Conservation (phyloP, 1,140 invertebrate genomes). For the Macrobrachium rosenbergii region DNA sequence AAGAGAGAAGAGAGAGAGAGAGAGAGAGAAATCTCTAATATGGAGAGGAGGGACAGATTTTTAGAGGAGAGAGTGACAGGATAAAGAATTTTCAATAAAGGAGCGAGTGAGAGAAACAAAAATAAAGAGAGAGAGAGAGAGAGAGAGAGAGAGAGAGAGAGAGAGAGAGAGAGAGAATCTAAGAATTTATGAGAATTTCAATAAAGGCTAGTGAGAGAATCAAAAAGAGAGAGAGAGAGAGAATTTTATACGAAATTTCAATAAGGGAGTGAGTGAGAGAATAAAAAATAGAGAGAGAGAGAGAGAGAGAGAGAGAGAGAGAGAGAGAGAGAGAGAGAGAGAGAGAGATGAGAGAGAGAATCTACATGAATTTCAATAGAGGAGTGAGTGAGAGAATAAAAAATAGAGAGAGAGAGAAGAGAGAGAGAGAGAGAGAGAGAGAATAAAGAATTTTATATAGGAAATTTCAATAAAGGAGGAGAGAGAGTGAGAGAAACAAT, state of each 20-base stretch:
- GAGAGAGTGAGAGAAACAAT: not conserved
- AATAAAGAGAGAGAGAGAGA: not conserved
- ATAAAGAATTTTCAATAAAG: too few species aligned
- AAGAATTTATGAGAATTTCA: slow-evolving; percentile 25
- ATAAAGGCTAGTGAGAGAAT: not conserved
- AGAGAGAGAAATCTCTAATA: too few species aligned
- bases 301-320: slow-evolving; percentile 20
- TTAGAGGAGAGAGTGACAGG: too few species aligned
- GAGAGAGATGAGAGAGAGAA: not conserved
- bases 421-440: slow-evolving; percentile 9
- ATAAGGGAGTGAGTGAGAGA: not conserved
- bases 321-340: not conserved
- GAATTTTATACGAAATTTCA: slow-evolving; percentile 17
- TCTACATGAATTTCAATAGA: slow-evolving; percentile 1
- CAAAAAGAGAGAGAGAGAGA: slow-evolving; percentile 3
- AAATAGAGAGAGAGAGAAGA: slow-evolving; percentile 8
- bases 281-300: not conserved
- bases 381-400: not conserved
- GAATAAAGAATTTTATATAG: not conserved
- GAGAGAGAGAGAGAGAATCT: too few species aligned
- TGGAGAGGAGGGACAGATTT: too few species aligned
- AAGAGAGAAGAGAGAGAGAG: too few species aligned
- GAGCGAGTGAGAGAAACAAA: slow-evolving; percentile 9
- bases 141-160: slow-evolving; percentile 28
- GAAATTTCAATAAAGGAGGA: slow-evolving; percentile 10